A percentile compares a stretch with the other conserved stretches of the same genome.
These are phyloP conservation scores for Semnornis frantzii DNA, from an alignment of 2,113 vertebrate genomes.

Conservation along the genomic window DNA sequence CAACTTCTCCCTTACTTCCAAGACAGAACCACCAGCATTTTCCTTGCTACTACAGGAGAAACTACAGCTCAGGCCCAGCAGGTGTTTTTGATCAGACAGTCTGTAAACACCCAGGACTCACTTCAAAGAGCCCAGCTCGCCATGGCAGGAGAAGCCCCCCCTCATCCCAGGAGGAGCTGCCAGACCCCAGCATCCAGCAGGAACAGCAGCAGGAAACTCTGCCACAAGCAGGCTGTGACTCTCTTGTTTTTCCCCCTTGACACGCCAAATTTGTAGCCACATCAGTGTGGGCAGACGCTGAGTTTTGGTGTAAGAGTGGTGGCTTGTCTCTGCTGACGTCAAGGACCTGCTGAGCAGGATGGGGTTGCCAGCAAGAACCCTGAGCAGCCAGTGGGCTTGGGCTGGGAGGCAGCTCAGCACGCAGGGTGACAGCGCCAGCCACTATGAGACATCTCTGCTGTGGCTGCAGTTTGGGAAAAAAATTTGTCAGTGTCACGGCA, in stretches of 20 bases:
- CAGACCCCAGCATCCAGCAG: background rate
- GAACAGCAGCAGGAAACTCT: background rate
- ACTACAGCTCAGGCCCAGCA: background rate
- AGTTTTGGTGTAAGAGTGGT: background rate
- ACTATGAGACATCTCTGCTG: background rate
- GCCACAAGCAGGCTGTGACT: background rate
- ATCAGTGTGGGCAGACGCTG: background rate
- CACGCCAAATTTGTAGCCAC: background rate
- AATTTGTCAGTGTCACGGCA: background rate
- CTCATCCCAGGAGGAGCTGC: rapidly evolving
- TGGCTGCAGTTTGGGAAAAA: background rate
- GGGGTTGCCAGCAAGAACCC: background rate
- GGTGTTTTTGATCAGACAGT: background rate
- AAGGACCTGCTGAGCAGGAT: background rate
- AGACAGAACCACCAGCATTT: background rate
- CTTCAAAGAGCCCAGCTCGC: background rate
- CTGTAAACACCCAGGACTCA: background rate
- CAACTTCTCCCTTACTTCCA: background rate
- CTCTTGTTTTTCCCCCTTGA: rapidly evolving
- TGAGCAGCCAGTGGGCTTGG: background rate
- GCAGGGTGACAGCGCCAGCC: background rate
- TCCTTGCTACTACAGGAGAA: background rate
- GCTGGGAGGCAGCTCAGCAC: background rate
- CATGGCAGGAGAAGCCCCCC: background rate
- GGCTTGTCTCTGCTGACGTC: background rate